Conservation (phyloP, 2,888 invertebrate genomes). For the Caenorhabditis macrosperma region DNA sequence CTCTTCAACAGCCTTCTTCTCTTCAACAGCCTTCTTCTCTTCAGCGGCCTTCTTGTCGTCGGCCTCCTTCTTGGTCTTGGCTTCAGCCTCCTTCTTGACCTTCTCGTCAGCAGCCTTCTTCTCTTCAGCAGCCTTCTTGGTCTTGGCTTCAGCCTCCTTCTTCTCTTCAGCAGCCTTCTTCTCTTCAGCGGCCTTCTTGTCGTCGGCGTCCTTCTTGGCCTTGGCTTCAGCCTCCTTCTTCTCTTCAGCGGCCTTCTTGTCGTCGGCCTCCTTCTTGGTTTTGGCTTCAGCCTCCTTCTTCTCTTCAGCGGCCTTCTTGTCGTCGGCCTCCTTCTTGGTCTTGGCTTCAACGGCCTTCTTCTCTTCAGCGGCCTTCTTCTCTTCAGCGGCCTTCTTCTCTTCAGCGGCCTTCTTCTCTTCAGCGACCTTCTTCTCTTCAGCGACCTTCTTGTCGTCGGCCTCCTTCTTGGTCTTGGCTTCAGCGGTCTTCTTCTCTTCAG, state of each 20-base stretch:
- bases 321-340: conserved; percentile 33
- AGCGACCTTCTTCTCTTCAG: conserved; percentile 24
- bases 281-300: background rate
- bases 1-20: too few relatives aligned
- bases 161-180: conserved; percentile 33
- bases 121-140: conserved; percentile 12
- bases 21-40: too few relatives aligned
- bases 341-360: conserved; percentile 31
- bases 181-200: background rate
- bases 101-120: conserved; percentile 20
- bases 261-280: conserved; percentile 13
- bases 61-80: too few relatives aligned
- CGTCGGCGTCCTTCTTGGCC: conserved; percentile 1
- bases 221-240: conserved; percentile 27
- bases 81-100: conserved; percentile 20
- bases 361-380: conserved; percentile 1
- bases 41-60: too few relatives aligned
- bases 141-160: conserved; percentile 14
- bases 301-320: conserved; percentile 7
- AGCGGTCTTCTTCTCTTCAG: conserved; percentile 21
- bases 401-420: conserved; percentile 20
- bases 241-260: conserved; percentile 4
- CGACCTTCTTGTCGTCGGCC: background rate
- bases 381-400: conserved; percentile 19
- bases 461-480: conserved; percentile 23